These are phyloP conservation scores for Heptranchias perlo DNA, from an alignment of 2,113 vertebrate species.

Conservation along the genomic window DNA sequence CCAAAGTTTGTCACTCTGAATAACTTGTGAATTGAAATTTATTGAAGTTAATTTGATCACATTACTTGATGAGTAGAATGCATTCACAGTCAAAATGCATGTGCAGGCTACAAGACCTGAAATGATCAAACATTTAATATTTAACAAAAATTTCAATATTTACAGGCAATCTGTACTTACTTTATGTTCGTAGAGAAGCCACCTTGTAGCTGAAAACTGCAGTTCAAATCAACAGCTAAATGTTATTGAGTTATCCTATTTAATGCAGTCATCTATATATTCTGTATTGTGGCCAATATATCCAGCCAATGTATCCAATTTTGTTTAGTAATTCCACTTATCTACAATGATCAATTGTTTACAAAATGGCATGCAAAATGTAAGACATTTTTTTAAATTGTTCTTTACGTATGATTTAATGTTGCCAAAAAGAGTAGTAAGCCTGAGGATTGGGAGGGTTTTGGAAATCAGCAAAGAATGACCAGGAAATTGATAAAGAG, in stretches of 20 bases:
- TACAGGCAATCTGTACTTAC: neutral
- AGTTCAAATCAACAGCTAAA: neutral
- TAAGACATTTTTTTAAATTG: too few relatives aligned
- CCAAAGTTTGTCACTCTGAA: conserved; percentile 87
- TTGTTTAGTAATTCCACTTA: too few relatives aligned
- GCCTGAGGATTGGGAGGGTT: too few relatives aligned
- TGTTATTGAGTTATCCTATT: neutral
- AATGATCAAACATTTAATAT: conserved; percentile 41
- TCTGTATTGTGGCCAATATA: neutral
- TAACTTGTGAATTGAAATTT: conserved; percentile 89
- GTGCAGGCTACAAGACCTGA: conserved; percentile 74
- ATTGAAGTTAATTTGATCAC: conserved; percentile 80
- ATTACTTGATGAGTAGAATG: conserved; percentile 78
- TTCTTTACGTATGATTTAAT: too few relatives aligned
- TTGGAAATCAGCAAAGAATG: too few relatives aligned
- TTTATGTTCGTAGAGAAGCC: neutral
- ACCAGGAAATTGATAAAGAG: too few relatives aligned
- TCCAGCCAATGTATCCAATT: too few relatives aligned
- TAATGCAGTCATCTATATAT: too few relatives aligned
- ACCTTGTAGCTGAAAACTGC: neutral
- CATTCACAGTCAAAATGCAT: conserved; percentile 63
- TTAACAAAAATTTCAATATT: conserved; percentile 1
- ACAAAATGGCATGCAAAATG: too few relatives aligned
- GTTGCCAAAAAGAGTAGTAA: too few relatives aligned
- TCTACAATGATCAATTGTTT: too few relatives aligned